Conservation (phyloP, 2,113 vertebrate genomes). For the Spermophilus dauricus region DNA sequence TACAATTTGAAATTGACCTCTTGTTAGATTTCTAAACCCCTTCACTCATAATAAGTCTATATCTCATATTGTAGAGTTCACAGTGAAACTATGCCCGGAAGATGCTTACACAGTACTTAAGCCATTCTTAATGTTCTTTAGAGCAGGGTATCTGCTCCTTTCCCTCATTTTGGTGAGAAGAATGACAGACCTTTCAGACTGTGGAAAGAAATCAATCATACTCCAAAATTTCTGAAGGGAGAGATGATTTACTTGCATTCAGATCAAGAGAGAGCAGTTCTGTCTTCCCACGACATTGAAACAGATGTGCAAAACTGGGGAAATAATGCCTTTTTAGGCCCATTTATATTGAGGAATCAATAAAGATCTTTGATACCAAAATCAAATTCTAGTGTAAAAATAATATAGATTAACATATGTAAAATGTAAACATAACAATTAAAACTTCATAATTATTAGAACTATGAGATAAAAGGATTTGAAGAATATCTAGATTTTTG, state of each 20-base stretch:
- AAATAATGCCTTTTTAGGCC: background rate
- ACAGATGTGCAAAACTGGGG: background rate
- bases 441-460: constrained; percentile 18
- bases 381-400: background rate
- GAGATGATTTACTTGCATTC: background rate
- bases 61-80: background rate
- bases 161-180: background rate
- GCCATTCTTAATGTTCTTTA: background rate
- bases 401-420: background rate
- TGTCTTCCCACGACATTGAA: background rate
- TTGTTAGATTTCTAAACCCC: background rate
- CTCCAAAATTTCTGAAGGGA: background rate
- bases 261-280: background rate
- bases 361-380: background rate
- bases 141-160: background rate
- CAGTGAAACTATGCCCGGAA: background rate
- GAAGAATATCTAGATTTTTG: background rate
- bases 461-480: background rate
- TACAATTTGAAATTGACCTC: background rate
- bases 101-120: background rate
- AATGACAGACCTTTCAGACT: background rate
- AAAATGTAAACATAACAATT: background rate
- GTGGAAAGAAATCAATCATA: background rate
- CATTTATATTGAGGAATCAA: background rate
- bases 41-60: background rate